Base-by-base conservation (phyloP, 2,888 invertebrate species). In the Ophion costatus region DNA sequence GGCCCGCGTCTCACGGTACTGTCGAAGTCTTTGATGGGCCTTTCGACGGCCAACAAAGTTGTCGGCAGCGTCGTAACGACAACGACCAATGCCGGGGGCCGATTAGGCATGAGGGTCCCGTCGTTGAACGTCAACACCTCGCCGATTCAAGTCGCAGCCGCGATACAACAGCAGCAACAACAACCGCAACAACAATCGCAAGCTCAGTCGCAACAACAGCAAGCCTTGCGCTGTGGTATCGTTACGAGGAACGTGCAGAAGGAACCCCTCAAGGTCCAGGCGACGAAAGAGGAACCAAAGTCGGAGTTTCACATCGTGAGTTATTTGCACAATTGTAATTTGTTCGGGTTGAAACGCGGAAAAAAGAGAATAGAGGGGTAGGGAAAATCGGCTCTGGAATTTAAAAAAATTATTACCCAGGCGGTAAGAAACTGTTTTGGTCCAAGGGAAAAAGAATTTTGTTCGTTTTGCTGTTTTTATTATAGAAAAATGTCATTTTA, bases 1-100 rank as follows among this genome's bases (percentile, higher is more conserved):
- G 96, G 95, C 9, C 96, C 96, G 88, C 94, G 96, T 78, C 91
- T 96, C 67, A 95, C 96, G 10, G 94, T 95, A 76, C 88, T 95
- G 45, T 94, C 95, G 0, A 95, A 95, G 90, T 94, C 94, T 69
- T 91, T 95, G 17, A 93, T 95, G 87, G 93, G 94, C 20, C 91
- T 94, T 9, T 91, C 94, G 22, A 88, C 91, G 9, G 91, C 91
- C 0, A 93, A 91, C 59, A 92, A 93, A 87, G 91, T 93, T 7
- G 90, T 92, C 24, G 90, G 91, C 22, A 90, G 91, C 10, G 91
- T 92, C 5, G 92, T 93, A 0, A 88, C 91, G 9, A 89, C 91
- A 9, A 85, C 92, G 17, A 91, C 90, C 22, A 89, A 90, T 22
- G 88, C 90, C 24, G 91, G 90, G 71, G 89, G 89, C 5, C 90